A percentile compares a stretch with the other conserved stretches of the same genome.
These are phyloP conservation scores for Drosophila falleni DNA, from an alignment of 2,888 invertebrate genomes.

Conservation along the genomic window DNA sequence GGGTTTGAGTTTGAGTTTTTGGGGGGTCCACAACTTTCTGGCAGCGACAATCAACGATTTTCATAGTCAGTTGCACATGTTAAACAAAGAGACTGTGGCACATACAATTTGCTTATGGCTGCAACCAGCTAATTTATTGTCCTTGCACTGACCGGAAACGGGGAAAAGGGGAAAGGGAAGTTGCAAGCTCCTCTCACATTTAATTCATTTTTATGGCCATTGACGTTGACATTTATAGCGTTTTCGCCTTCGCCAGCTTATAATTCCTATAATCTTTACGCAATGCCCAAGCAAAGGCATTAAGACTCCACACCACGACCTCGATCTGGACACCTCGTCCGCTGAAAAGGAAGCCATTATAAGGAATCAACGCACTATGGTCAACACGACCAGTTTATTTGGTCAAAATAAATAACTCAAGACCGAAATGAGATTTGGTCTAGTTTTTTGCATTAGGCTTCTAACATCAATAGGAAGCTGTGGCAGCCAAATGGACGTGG, in stretches of 20 bases:
- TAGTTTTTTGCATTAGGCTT: too few species aligned
- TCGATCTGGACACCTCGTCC: conserved; percentile 23
- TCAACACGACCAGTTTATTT: too few species aligned
- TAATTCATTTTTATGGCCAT: conserved; percentile 78
- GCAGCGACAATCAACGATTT: conserved; percentile 79
- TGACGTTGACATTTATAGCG: conserved; percentile 77
- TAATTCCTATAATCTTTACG: conserved; percentile 78
- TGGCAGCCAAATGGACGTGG: too few species aligned
- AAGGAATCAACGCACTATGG: conserved; percentile 14
- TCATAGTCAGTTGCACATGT: conserved; percentile 82
- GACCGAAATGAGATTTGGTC: too few species aligned
- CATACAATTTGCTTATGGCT: conserved; percentile 65
- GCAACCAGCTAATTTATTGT: conserved; percentile 61
- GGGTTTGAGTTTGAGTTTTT: conserved; percentile 16
- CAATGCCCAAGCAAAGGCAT: conserved; percentile 50
- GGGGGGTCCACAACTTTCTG: conserved; percentile 61
- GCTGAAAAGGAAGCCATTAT: conserved; percentile 44
- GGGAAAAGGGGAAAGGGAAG: neutral
- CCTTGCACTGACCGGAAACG: neutral
- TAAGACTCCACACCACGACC: conserved; percentile 9
- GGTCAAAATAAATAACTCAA: too few species aligned
- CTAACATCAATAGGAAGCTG: too few species aligned
- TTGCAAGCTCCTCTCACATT: conserved; percentile 39
- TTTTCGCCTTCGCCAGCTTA: conserved; percentile 61
- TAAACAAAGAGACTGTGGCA: conserved; percentile 61